A percentile compares a stretch with the other conserved stretches of the same genome.
Conservation (phyloP, 92 coral and sea anemone genomes). For the Palythoa grandis region DNA sequence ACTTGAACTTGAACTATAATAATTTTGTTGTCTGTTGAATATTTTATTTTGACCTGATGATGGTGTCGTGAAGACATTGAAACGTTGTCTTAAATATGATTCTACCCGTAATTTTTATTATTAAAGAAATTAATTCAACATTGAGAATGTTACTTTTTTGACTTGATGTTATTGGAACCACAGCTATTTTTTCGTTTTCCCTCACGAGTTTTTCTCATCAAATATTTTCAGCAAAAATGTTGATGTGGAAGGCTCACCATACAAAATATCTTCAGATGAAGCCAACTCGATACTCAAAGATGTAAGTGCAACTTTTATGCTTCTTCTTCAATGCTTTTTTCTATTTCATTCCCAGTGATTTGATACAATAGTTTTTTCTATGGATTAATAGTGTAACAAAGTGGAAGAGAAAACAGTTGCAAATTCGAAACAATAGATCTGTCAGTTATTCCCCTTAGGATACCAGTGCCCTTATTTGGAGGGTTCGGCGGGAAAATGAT, state of each 20-base stretch:
- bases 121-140: too few relatives aligned
- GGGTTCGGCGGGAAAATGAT: not conserved
- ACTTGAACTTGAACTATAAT: too few relatives aligned
- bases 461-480: not conserved
- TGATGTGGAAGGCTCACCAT: conserved; percentile 71
- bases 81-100: too few relatives aligned
- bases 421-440: not conserved
- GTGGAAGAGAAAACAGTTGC: not conserved
- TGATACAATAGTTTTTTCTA: not conserved
- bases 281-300: conserved; percentile 69
- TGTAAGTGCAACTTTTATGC: conserved; percentile 38
- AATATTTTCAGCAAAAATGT: conserved; percentile 77
- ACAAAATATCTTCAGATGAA: conserved; percentile 71
- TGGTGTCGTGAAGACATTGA: too few relatives aligned
- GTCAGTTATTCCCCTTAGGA: not conserved
- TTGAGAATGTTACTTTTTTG: too few relatives aligned
- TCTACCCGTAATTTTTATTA: too few relatives aligned
- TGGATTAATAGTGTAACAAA: not conserved
- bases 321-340: not conserved
- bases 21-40: too few relatives aligned
- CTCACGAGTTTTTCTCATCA: not conserved
- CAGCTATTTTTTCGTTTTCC: too few relatives aligned
- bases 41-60: too few relatives aligned
- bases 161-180: too few relatives aligned
- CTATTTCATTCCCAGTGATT: too few relatives aligned